Percentiles rank a stretch among this genome's conserved stretches.
Conservation (phyloP, 2,797 vertebrate species). For the Anolis apletophallus region DNA sequence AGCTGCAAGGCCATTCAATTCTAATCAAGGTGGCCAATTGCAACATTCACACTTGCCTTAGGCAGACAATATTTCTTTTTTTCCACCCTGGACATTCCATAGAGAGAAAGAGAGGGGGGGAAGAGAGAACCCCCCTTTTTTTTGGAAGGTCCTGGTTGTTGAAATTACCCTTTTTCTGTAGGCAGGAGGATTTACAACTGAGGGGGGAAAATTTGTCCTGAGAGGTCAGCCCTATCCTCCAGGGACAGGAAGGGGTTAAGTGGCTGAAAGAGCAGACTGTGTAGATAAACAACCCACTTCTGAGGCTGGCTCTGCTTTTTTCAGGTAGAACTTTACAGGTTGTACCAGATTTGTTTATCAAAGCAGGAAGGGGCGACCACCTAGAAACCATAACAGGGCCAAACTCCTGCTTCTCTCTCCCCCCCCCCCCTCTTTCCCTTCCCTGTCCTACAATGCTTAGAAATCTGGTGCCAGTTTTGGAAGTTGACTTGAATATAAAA, state of each 20-base stretch:
- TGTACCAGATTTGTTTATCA: slow-evolving; percentile 57
- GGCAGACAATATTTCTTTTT: no score
- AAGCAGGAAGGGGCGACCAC: slow-evolving; percentile 67
- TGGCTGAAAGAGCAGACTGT: slow-evolving; percentile 44
- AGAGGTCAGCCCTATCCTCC: neutral
- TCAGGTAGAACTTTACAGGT: slow-evolving; percentile 52
- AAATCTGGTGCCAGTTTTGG: neutral
- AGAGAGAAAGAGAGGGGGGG: no score
- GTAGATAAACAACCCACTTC: slow-evolving; percentile 47
- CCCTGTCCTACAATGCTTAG: neutral
- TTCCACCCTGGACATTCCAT: no score
- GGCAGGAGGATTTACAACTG: neutral
- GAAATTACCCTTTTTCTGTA: neutral
- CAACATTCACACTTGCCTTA: no score
- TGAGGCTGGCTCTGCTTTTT: slow-evolving; percentile 48
- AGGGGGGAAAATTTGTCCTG: neutral
- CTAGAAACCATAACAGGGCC: slow-evolving; percentile 43
- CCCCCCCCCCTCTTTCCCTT: neutral
- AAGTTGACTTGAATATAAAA: no score
- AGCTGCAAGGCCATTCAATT: no score
- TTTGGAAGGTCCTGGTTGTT: neutral
- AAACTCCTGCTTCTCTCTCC: neutral
- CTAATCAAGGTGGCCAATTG: no score
- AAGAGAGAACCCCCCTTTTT: no score
- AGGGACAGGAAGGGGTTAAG: slow-evolving; percentile 71